Evolutionary conservation across 2,113 vertebrate genomes (phyloP).

Genomic region (Saimiri boliviensis): DNA sequence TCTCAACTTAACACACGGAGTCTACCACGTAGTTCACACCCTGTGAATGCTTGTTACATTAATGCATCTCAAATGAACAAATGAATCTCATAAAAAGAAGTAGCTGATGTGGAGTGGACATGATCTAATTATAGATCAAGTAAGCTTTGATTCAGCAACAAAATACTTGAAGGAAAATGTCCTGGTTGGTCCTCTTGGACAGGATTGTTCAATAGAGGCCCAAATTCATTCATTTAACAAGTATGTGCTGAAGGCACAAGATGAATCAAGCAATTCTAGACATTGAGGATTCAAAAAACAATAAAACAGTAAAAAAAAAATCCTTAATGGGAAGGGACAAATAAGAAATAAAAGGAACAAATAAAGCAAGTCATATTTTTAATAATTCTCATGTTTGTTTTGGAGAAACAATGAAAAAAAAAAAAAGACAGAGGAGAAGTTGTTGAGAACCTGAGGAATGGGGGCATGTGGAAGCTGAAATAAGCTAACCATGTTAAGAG

Average conservation of each 20-base stretch:
- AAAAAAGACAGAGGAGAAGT: neutral
- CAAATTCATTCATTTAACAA: neutral
- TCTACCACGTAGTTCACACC: neutral
- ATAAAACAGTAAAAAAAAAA: neutral
- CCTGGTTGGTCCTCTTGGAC: neutral
- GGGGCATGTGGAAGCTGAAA: neutral
- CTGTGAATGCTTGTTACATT: neutral
- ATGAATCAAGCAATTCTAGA: neutral
- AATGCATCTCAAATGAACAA: neutral
- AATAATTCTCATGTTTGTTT: neutral
- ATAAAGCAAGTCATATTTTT: neutral
- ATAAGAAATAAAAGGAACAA: neutral
- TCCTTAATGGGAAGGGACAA: neutral
- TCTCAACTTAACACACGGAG: neutral
- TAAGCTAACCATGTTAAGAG: neutral
- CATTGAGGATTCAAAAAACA: neutral
- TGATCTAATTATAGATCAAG: neutral
- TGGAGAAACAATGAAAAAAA: neutral
- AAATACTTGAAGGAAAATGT: slow-evolving; percentile 10
- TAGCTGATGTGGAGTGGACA: neutral
- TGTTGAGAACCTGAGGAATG: neutral
- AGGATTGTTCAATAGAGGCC: neutral
- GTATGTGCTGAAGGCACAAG: neutral
- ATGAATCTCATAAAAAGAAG: neutral
- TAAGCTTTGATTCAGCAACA: neutral